Base-by-base conservation (phyloP, 2,797 vertebrate species). In the Chelon labrosus region DNA sequence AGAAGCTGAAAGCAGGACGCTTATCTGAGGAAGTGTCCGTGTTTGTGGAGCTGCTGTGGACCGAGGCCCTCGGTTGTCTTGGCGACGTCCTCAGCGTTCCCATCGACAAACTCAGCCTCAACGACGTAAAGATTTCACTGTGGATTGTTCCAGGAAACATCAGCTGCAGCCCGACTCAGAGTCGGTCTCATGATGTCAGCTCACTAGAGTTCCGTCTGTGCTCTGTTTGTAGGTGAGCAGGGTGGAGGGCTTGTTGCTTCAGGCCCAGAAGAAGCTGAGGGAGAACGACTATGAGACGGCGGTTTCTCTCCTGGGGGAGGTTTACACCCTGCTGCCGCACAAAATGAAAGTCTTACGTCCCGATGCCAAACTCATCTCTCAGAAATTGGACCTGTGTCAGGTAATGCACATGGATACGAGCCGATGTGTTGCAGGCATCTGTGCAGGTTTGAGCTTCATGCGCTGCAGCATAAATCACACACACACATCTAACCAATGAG, bases 21-120 rank as follows among this genome's bases (percentile, higher is more conserved):
- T 20, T 96, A 63, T 94, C 94, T 35, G 84, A 90, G 39, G 94
- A 96, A 68, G 96, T 96, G 66, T 93, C 85, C 5, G 47, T 81
- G 25, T 95, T 97, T 77, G 94, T 97, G 86, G 96, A 97, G 89
- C 75, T 95, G 77, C 84, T 96, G 47, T 97, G 96, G 96, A 84
- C 88, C 0, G 96, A 97, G 88, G 93, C 96, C 16, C 75, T 95
- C 3, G 95, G 96, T 27, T 85, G 91, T 67, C 89, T 97, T 39
- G n/a, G 57, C 49, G 82, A 79, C 66, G 75, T 89, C 12, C 90
- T 97, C 22, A 76, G 68, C 4, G 86, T 90, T 55, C 85, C 95
- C 0, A 69, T 95, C 52, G 71, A 89, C 69, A 89, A 70, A 52
- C 92, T 96, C 62, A 96, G 95, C 83, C 92, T 96, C 38, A 96